A percentile compares a stretch with the other conserved stretches of the same genome.
These are phyloP conservation scores for Chironomus riparius DNA, from an alignment of 2,888 invertebrate genomes.

Conservation along the genomic window DNA sequence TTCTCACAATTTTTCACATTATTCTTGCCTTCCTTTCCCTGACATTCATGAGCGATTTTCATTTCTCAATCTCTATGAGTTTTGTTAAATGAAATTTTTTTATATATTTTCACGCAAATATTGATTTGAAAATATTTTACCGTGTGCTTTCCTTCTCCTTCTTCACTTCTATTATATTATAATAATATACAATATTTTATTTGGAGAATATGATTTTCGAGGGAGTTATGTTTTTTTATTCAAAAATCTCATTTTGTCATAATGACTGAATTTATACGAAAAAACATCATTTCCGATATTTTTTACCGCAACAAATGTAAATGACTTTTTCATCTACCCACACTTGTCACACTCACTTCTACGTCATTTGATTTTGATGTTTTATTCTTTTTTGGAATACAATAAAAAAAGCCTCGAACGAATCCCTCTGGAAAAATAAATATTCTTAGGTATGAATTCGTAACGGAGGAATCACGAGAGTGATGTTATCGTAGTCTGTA, in stretches of 20 bases:
- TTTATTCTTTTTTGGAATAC: too few relatives aligned
- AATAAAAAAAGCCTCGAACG: background rate
- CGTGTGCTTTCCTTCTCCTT: too few relatives aligned
- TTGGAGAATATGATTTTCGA: background rate
- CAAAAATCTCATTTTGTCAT: background rate
- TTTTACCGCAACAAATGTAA: too few relatives aligned
- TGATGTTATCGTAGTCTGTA: too few relatives aligned
- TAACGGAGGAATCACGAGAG: too few relatives aligned
- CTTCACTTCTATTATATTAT: background rate
- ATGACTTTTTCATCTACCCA: background rate
- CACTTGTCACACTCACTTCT: too few relatives aligned
- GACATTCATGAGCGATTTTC: background rate
- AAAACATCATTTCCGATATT: too few relatives aligned
- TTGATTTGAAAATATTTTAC: background rate
- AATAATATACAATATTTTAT: background rate
- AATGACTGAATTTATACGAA: background rate
- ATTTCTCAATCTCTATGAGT: background rate
- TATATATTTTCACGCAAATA: conserved; percentile 12
- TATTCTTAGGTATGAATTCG: background rate
- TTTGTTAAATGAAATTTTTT: background rate
- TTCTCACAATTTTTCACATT: background rate
- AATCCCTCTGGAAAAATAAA: background rate
- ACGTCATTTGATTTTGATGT: too few relatives aligned
- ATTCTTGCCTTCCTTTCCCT: background rate
- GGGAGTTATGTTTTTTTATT: background rate